Conservation (phyloP, 2,113 vertebrate species). For the Piaya cayana region DNA sequence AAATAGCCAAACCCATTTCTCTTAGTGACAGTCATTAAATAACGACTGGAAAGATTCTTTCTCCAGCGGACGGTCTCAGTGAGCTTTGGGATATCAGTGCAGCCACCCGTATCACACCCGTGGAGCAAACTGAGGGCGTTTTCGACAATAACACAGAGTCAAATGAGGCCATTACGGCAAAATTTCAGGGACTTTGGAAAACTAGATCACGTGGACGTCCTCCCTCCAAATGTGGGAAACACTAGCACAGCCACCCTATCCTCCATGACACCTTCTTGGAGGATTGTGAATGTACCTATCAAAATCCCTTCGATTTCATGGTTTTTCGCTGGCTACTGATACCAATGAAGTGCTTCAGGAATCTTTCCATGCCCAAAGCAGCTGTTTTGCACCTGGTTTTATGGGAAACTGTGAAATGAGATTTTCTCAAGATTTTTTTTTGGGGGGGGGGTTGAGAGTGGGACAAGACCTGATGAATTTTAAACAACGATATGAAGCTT, state of each 20-base stretch:
- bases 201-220: background rate
- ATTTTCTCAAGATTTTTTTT: conserved; percentile 80
- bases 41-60: background rate
- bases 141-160: background rate
- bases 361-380: conserved; percentile 42
- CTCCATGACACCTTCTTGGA: conserved; percentile 32
- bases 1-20: background rate
- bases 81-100: background rate
- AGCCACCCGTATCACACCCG: background rate
- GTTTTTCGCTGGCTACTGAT: conserved; percentile 37
- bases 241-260: conserved; percentile 21
- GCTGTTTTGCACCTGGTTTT: conserved; percentile 77
- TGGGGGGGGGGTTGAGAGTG: background rate
- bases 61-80: background rate
- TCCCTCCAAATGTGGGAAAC: conserved; percentile 39
- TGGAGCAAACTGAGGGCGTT: background rate
- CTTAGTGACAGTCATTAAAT: fast-evolving
- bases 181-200: background rate
- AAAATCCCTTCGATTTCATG: conserved; percentile 53
- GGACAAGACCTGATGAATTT: background rate
- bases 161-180: background rate
- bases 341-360: conserved; percentile 36
- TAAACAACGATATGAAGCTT: conserved; percentile 28
- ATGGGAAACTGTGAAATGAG: conserved; percentile 73
- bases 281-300: conserved; percentile 14